A percentile compares a stretch with the other conserved stretches of the same genome.
These are phyloP conservation scores for Dromiciops gliroides DNA, from an alignment of 2,113 vertebrate species.

Conservation along the genomic window DNA sequence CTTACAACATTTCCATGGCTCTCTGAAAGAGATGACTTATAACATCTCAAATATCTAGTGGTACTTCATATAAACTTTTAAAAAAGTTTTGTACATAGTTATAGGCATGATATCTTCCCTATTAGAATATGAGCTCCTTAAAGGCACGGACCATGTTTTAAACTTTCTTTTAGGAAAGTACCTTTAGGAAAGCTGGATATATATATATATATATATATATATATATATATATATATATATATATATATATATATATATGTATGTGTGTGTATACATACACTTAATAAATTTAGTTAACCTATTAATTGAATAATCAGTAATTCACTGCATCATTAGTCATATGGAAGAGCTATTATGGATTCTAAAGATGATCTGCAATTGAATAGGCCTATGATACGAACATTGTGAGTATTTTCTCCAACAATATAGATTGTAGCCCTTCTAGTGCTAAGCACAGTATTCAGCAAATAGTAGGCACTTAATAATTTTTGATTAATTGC, in stretches of 20 bases:
- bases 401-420: not conserved
- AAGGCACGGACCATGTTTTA: not conserved
- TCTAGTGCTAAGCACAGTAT: not conserved
- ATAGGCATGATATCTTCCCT: not conserved
- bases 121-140: not conserved
- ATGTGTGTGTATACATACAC: not conserved
- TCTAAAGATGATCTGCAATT: not conserved
- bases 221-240: too few species aligned
- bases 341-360: not conserved
- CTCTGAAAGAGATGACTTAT: not conserved
- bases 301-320: not conserved
- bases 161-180: not conserved
- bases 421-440: not conserved
- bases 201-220: too few species aligned
- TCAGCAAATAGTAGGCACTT: not conserved
- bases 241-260: too few species aligned
- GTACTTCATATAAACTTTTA: not conserved
- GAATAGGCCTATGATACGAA: not conserved
- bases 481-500: not conserved
- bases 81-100: not conserved
- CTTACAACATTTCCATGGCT: not conserved
- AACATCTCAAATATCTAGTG: not conserved
- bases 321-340: not conserved
- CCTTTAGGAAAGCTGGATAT: not conserved
- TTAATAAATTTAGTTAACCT: constrained; percentile 34